Base-by-base conservation (phyloP, 2,113 vertebrate species). In the Cairina moschata region DNA sequence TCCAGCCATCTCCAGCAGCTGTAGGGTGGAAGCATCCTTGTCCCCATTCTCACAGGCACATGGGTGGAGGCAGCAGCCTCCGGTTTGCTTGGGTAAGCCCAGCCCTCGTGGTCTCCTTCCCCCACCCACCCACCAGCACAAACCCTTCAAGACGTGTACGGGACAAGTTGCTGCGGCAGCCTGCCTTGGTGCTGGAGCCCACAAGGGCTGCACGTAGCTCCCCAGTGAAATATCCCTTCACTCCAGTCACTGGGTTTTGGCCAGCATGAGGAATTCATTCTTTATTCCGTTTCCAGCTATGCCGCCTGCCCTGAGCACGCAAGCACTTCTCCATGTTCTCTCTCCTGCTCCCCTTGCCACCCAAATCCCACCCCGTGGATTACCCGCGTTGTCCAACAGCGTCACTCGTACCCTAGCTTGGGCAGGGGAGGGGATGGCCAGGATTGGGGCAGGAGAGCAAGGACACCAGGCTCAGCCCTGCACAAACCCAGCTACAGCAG, bases 371-470 rank as follows among this genome's bases (percentile, higher is more conserved):
- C 23, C 16, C 15, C 32, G 40, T 40, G 40, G 40, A 40, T 40
- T 40, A 40, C 40, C 40, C 12, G 13, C 40, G 40, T 40, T 0
- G 0, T 28, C 17, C 1, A 0, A 29, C 16, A 11, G 0, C 0
- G 0, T 1, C 13, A 32, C 29, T 25, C 1, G 3, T 1, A 4
- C 31, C 0, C 1, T 0, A 8, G 34, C 6, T 6, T 0, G 3
- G 21, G 15, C 17, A 26, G 40, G 60, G 23, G 60, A 63, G 60
- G 28, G 2, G 26, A 40, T 11, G 16, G 21, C 14, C 17, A 50
- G 34, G 29, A 32, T 32, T 63, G 40, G 36, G 23, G 38, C 20
- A n/a, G 60, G 28, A 71, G 7, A 29, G 9, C 28, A 25, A 31
- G 32, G 15, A 42, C 4, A 0, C 31, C 1, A 4, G 4, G n/a